Percentiles rank a stretch among this genome's conserved stretches.
These are phyloP conservation scores for Geothlypis trichas DNA, from an alignment of 2,113 vertebrate species.

Conservation along the genomic window DNA sequence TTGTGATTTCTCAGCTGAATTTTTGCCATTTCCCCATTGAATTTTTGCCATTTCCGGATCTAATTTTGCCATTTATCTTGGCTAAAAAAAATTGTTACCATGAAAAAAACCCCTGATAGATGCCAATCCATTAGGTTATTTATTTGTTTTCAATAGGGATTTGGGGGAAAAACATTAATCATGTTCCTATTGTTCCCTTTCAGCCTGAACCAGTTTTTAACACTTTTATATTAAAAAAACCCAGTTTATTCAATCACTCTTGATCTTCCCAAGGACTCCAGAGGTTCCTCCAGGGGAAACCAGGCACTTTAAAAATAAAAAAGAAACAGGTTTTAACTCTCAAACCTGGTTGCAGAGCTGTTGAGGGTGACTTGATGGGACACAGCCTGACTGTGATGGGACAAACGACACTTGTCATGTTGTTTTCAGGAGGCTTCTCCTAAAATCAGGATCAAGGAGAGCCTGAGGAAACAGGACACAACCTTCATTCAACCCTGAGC, in stretches of 20 bases:
- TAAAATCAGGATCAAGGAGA: slow-evolving; percentile 34
- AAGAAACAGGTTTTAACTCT: background rate
- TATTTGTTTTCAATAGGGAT: background rate
- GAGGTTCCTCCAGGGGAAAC: background rate
- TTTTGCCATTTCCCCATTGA: too few relatives aligned
- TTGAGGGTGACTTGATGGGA: slow-evolving; percentile 26
- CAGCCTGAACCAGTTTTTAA: background rate
- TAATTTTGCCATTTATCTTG: too few relatives aligned
- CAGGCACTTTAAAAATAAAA: background rate
- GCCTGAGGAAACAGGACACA: background rate
- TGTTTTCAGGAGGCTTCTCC: slow-evolving; percentile 8
- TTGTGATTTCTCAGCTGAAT: too few relatives aligned
- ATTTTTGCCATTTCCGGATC: too few relatives aligned
- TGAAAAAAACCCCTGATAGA: background rate
- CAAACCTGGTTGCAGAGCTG: background rate
- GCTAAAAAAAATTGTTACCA: background rate
- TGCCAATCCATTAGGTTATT: background rate
- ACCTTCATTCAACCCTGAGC: background rate
- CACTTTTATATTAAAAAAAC: background rate
- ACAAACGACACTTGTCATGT: background rate
- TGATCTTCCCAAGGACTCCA: background rate
- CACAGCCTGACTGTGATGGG: background rate
- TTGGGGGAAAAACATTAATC: accelerated
- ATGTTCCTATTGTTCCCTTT: background rate
- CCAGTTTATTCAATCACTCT: background rate